A percentile compares a stretch with the other conserved stretches of the same genome.
Conservation (phyloP, 2,888 invertebrate genomes). For the Thymelicus lineola region DNA sequence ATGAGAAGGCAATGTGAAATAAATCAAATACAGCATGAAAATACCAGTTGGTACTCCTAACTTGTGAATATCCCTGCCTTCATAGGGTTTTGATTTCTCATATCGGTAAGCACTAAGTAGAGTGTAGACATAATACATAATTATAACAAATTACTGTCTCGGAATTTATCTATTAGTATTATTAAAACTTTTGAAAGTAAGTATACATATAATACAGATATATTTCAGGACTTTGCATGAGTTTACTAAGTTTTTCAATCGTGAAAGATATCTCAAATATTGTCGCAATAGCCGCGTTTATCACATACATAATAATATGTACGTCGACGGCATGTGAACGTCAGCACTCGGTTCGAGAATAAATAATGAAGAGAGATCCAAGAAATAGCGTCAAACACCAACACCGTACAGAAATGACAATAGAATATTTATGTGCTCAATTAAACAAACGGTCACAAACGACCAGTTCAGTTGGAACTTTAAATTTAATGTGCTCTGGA, state of each 20-base stretch:
- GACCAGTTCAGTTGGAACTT: neutral
- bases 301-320: neutral
- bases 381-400: conserved; percentile 14
- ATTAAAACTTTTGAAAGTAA: no score
- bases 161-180: no score
- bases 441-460: conserved; percentile 6
- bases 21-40: no score
- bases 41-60: no score
- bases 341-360: conserved; percentile 14
- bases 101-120: no score
- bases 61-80: no score
- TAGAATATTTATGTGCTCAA: conserved; percentile 28
- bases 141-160: no score
- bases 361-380: conserved; percentile 32
- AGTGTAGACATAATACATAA: no score
- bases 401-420: conserved; percentile 25
- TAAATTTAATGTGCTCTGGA: neutral
- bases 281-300: neutral
- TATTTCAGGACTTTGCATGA: no score
- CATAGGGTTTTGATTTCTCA: no score
- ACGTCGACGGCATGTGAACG: neutral
- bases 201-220: no score
- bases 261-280: neutral
- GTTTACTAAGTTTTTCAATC: neutral
- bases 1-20: no score